These are phyloP conservation scores for Allygus modestus DNA, from an alignment of 2,888 invertebrate species.

Conservation along the genomic window DNA sequence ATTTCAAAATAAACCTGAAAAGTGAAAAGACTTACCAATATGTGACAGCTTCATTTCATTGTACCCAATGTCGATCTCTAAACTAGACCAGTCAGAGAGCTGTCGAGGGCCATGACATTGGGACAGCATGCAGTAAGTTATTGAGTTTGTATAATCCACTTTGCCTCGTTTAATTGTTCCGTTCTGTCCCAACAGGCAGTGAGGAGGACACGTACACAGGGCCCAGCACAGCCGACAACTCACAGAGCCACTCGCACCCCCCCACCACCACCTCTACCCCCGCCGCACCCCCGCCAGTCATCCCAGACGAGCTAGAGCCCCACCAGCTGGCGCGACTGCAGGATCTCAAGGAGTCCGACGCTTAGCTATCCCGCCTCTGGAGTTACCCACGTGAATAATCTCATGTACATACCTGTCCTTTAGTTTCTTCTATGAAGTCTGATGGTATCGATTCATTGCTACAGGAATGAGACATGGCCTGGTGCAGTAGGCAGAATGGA, in stretches of 20 bases:
- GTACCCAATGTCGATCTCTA: too few species aligned
- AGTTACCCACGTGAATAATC: not conserved
- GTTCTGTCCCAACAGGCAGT: constrained; percentile 73
- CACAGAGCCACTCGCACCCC: constrained; percentile 75
- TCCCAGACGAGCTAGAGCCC: constrained; percentile 93
- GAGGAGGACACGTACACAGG: constrained; percentile 74
- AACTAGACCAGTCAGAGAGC: too few species aligned
- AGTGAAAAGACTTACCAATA: too few species aligned
- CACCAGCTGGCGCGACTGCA: constrained; percentile 92
- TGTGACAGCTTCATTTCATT: too few species aligned
- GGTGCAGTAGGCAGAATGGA: too few species aligned
- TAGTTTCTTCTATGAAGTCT: not conserved
- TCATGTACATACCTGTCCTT: not conserved
- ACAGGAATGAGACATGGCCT: too few species aligned
- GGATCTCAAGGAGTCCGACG: constrained; percentile 94
- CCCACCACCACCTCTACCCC: constrained; percentile 58
- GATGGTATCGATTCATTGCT: too few species aligned
- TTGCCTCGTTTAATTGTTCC: too few species aligned
- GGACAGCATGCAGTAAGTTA: too few species aligned
- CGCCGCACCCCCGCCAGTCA: constrained; percentile 65
- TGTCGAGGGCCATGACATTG: too few species aligned
- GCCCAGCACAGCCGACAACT: constrained; percentile 80
- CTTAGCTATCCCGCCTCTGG: constrained; percentile 76
- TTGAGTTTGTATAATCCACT: too few species aligned
- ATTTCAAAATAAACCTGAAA: too few species aligned